Conservation (phyloP, 64 coral and sea anemone species). For the Dendrophyllia cribrosa region DNA sequence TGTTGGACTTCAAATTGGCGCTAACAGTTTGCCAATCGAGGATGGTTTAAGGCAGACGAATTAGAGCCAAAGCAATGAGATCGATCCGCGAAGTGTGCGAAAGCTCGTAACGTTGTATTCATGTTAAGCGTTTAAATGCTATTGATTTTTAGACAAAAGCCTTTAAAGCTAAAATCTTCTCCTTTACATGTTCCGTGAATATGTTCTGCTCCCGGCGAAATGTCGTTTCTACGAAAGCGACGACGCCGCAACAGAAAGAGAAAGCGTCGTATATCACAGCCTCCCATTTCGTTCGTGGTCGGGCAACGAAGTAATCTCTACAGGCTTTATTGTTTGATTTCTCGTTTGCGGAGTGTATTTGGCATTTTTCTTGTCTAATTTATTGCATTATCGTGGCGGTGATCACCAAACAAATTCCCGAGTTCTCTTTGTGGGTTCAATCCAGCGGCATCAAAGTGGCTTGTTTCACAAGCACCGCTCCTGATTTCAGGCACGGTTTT, state of each 20-base stretch:
- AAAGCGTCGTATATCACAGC: not conserved
- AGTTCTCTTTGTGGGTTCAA: not conserved
- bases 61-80: not conserved
- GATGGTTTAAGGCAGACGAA: not conserved
- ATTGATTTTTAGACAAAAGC: slow-evolving; percentile 21
- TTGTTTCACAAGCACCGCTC: not conserved
- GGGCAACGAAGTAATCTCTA: not conserved
- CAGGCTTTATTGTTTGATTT: slow-evolving; percentile 5
- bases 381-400: not conserved
- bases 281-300: not conserved
- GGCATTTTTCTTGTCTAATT: slow-evolving; percentile 1
- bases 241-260: not conserved
- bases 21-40: not conserved
- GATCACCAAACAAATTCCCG: not conserved
- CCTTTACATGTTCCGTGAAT: not conserved
- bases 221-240: not conserved
- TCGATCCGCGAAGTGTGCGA: not conserved
- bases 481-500: not conserved
- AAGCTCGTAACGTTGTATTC: not conserved
- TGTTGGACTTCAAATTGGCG: not conserved
- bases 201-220: not conserved
- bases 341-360: slow-evolving; percentile 4
- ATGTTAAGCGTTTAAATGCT: slow-evolving; percentile 45
- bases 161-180: slow-evolving; percentile 26
- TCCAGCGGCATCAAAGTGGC: no score